Evolutionary conservation across 2,888 invertebrate genomes (phyloP).

Genomic region (Clostera curtula): DNA sequence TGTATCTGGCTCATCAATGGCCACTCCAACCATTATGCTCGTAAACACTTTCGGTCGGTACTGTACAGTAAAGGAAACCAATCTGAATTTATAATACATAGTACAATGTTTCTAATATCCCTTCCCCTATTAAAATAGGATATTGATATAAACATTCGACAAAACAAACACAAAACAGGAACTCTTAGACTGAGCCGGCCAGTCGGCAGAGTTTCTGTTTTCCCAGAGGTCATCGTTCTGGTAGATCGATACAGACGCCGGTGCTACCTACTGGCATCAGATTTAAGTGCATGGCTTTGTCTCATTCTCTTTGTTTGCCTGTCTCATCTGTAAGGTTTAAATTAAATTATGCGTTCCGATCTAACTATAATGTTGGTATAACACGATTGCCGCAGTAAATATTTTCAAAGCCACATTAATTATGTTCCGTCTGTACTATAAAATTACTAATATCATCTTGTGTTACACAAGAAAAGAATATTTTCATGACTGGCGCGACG

Average conservation of each 20-base stretch:
- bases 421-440: conserved; percentile 26
- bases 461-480: conserved; percentile 28
- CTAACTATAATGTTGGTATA: conserved; percentile 10
- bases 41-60: too few species aligned
- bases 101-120: too few species aligned
- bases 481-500: conserved; percentile 29
- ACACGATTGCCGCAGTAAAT: conserved; percentile 3
- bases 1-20: conserved; percentile 7
- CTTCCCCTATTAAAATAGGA: too few species aligned
- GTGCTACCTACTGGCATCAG: conserved; percentile 17
- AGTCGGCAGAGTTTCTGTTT: conserved; percentile 7
- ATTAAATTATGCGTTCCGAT: conserved; percentile 25
- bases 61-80: too few species aligned
- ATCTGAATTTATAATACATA: too few species aligned
- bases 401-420: too few species aligned
- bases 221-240: conserved; percentile 28
- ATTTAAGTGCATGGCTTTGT: conserved; percentile 15
- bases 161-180: background rate
- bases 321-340: conserved; percentile 11
- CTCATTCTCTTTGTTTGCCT: conserved; percentile 17
- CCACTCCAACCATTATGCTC: background rate
- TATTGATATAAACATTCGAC: too few species aligned
- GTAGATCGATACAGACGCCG: conserved; percentile 30
- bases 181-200: background rate
- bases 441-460: conserved; percentile 25